These are phyloP conservation scores for Teinopalpus imperialis DNA, from an alignment of 2,888 invertebrate genomes.

Conservation along the genomic window DNA sequence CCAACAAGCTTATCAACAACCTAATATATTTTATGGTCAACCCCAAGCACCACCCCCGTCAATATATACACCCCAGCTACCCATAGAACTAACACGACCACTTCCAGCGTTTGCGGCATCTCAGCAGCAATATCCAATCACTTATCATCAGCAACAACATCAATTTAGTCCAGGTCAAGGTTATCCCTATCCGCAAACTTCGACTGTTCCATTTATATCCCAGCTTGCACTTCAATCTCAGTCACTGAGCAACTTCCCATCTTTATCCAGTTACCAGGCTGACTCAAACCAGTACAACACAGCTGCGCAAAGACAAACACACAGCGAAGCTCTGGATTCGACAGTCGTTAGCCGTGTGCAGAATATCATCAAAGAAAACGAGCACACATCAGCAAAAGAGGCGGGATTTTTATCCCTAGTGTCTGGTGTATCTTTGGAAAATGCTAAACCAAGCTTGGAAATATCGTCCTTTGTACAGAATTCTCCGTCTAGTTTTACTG, in stretches of 20 bases:
- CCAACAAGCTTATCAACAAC: constrained; percentile 29
- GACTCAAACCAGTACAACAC: constrained; percentile 60
- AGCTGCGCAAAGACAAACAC: constrained; percentile 41
- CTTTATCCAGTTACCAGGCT: constrained; percentile 63
- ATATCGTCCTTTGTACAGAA: constrained; percentile 67
- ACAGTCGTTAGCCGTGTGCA: constrained; percentile 60
- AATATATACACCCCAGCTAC: constrained; percentile 26
- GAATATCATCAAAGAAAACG: constrained; percentile 64
- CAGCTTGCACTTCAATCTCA: constrained; percentile 46
- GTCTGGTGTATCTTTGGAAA: constrained; percentile 66
- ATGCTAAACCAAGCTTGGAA: constrained; percentile 68
- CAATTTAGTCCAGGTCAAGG: constrained; percentile 29
- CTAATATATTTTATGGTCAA: constrained; percentile 21
- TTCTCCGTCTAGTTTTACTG: constrained; percentile 37
- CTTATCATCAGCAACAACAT: constrained; percentile 23
- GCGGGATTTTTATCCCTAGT: constrained; percentile 66
- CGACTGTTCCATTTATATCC: constrained; percentile 25
- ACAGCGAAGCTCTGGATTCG: constrained; percentile 59
- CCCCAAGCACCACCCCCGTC: constrained; percentile 28
- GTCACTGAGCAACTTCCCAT: constrained; percentile 33
- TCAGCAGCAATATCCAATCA: constrained; percentile 26
- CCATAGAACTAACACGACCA: constrained; percentile 22
- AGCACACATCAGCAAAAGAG: constrained; percentile 62
- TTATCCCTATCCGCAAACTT: constrained; percentile 36
- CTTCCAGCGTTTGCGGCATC: constrained; percentile 24